Evolutionary conservation across 2,888 invertebrate species (phyloP), one percentile per base, ranked within the genome.

Genomic region (Colostygia pectinataria): DNA sequence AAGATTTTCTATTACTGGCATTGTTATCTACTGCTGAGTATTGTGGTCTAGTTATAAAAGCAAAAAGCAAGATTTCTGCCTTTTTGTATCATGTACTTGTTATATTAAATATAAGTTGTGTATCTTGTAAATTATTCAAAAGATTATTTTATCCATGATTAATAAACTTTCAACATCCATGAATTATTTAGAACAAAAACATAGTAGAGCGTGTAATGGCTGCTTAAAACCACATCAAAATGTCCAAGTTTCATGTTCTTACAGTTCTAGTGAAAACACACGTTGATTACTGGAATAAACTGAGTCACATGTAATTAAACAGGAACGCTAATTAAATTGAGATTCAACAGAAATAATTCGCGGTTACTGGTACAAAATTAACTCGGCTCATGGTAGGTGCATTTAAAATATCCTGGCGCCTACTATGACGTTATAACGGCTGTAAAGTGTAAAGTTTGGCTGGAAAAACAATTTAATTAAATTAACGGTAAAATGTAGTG

Each of bases 291-390:
- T 43, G 56, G 53, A 68, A 67, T 72, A 64, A 66, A 69, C 67
- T 63, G 58, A 58, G 61, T 66, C 65, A 63, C 66, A 68, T 66
- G 66, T 68, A 74, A 73, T 73, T 71, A 65, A 72, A 71, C 66
- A 68, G 59, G 63, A 60, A 60, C 64, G 66, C 68, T 74, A 71
- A 74, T 75, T 73, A 72, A 74, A 71, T 68, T 68, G 68, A 70
- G 71, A 72, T 71, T 70, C 66, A 63, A 63, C 62, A 66, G 55
- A 71, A 73, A 72, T 73, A 53, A 59, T 59, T 68, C 70, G 74
- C 63, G 70, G 74, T 62, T 42, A 50, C 61, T 67, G 61, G 59
- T 64, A 67, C 63, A 64, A 68, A 70, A 70, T 69, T 63, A 65
- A 69, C 59, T 53, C 52, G 36, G 41, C 44, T 23, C 46, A 55